These are phyloP conservation scores for Chroicocephalus ridibundus DNA, from an alignment of 2,113 vertebrate species.

Conservation along the genomic window DNA sequence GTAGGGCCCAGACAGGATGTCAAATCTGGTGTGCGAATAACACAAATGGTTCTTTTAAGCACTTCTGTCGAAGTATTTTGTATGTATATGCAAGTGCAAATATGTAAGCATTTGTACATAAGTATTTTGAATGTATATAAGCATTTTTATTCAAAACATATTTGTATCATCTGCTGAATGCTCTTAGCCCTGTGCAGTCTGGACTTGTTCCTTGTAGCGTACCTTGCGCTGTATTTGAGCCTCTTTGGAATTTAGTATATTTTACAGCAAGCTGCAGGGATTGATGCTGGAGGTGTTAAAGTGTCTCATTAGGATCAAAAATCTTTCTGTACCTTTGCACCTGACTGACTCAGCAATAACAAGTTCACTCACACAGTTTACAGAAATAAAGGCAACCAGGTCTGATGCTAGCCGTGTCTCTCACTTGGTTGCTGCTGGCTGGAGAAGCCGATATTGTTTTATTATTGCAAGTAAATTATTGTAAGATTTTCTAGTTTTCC, in stretches of 20 bases:
- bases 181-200: not conserved
- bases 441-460: fast-evolving
- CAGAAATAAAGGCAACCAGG: not conserved
- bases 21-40: not conserved
- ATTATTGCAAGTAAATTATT: not conserved
- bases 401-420: not conserved
- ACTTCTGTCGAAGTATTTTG: not conserved
- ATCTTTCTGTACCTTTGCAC: not conserved
- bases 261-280: not conserved
- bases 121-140: not conserved
- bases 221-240: not conserved
- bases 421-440: not conserved
- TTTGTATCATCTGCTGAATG: not conserved
- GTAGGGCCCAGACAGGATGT: not conserved
- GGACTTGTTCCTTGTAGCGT: not conserved
- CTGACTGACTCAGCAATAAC: not conserved
- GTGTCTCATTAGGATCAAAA: not conserved
- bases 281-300: not conserved
- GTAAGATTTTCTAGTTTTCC: not conserved
- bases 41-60: not conserved
- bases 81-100: not conserved
- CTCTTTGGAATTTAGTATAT: not conserved
- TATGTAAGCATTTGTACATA: not conserved
- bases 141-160: not conserved
- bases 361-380: not conserved